These are phyloP conservation scores for Pycnomerus fuliginosus DNA, from an alignment of 2,888 invertebrate species.

Conservation along the genomic window DNA sequence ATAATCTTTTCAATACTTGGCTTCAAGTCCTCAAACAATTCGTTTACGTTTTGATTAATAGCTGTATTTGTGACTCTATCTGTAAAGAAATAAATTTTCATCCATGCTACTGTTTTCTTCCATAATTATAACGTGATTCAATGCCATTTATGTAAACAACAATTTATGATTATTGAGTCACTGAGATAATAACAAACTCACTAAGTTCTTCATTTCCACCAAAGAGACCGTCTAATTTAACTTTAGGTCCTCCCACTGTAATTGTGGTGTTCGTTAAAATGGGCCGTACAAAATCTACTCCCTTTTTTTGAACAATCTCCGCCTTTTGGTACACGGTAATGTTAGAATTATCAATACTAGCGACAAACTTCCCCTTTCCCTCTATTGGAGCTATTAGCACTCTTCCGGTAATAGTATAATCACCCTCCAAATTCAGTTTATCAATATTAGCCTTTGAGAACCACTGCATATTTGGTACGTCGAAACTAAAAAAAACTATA, in stretches of 20 bases:
- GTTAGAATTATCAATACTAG: conserved; percentile 32
- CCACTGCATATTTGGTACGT: conserved; percentile 36
- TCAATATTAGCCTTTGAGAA: conserved; percentile 31
- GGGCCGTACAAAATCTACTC: conserved; percentile 31
- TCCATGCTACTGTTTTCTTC: too few species aligned
- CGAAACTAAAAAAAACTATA: conserved; percentile 32
- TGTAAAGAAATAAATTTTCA: conserved; percentile 25
- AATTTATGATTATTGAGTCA: background rate
- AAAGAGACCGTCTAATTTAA: conserved; percentile 39
- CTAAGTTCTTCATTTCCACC: conserved; percentile 36
- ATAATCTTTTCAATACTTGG: conserved; percentile 43
- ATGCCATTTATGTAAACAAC: too few species aligned
- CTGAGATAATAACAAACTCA: conserved; percentile 27
- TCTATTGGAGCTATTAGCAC: conserved; percentile 42
- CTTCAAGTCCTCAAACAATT: conserved; percentile 45
- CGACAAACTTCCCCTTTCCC: conserved; percentile 36
- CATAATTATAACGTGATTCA: too few species aligned
- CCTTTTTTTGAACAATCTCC: conserved; percentile 28
- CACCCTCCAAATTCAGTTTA: conserved; percentile 32
- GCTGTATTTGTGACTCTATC: conserved; percentile 43
- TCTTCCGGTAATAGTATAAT: conserved; percentile 40
- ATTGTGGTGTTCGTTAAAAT: conserved; percentile 35
- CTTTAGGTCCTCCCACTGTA: conserved; percentile 33
- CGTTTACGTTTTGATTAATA: conserved; percentile 48
- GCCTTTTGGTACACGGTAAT: conserved; percentile 35